These are phyloP conservation scores for Xestia ashworthii DNA, from an alignment of 2,888 invertebrate species.

Conservation along the genomic window DNA sequence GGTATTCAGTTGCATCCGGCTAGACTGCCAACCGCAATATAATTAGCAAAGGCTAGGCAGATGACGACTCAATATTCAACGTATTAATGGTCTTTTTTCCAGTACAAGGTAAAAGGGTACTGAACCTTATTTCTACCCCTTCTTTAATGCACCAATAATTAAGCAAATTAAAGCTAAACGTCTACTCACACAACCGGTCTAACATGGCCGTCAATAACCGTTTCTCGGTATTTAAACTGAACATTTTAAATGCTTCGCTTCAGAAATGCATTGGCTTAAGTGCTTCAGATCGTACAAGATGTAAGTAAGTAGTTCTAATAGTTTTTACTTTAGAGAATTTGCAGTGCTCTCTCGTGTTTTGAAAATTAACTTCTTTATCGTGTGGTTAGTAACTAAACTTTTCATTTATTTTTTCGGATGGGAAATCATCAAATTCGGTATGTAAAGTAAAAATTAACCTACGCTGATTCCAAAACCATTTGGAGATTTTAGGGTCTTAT, in stretches of 20 bases:
- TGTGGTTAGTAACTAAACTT: no score
- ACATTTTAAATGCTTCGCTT: conserved; percentile 47
- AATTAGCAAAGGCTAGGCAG: neutral
- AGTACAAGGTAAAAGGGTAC: neutral
- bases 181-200: conserved; percentile 14
- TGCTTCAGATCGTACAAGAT: conserved; percentile 26
- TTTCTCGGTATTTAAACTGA: conserved; percentile 38
- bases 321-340: conserved; percentile 7
- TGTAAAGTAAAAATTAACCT: no score
- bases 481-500: no score
- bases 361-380: neutral
- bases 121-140: neutral
- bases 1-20: neutral
- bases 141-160: neutral
- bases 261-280: conserved; percentile 53
- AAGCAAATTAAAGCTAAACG: conserved; percentile 14
- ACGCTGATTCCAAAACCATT: no score
- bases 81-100: neutral
- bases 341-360: neutral
- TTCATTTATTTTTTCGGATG: no score
- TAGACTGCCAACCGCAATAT: neutral
- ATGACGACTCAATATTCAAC: neutral
- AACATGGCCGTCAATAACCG: conserved; percentile 13
- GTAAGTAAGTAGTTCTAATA: conserved; percentile 15
- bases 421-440: no score